Evolutionary conservation across 1,140 invertebrate species (phyloP).

Genomic region (Drosophila arawakana): DNA sequence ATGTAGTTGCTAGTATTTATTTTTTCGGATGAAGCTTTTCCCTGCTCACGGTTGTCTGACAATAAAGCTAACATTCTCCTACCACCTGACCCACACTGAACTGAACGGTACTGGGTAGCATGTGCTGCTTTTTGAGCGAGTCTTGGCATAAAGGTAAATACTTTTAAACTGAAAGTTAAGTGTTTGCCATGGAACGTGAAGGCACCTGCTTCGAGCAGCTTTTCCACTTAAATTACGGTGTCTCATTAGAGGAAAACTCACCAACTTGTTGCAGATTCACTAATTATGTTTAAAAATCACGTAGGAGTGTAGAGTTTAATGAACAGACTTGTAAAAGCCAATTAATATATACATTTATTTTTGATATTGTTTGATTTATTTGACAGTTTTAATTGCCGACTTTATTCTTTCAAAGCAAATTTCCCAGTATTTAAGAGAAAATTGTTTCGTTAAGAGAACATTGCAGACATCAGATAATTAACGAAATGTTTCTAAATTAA

Average conservation of each 20-base stretch:
- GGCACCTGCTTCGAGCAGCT: not conserved
- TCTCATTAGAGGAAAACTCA: constrained; percentile 7
- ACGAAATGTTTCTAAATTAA: not conserved
- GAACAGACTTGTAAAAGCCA: constrained; percentile 3
- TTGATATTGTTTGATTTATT: not conserved
- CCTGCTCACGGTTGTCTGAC: not conserved
- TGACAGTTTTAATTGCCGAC: not conserved
- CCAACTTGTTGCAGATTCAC: constrained; percentile 31
- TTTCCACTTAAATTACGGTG: not conserved
- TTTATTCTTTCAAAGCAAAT: no score
- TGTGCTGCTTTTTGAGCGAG: constrained; percentile 4
- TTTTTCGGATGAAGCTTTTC: constrained; percentile 4
- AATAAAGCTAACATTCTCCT: constrained; percentile 19
- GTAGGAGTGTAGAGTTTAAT: constrained; percentile 5
- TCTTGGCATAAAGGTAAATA: constrained; percentile 12
- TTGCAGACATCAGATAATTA: not conserved
- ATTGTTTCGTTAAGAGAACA: not conserved
- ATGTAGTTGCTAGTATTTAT: constrained; percentile 9
- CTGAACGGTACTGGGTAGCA: not conserved
- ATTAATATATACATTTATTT: constrained; percentile 17
- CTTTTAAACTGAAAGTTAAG: constrained; percentile 16
- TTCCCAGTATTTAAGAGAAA: constrained; percentile 61
- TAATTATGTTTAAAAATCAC: constrained; percentile 35
- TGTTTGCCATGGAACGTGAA: constrained; percentile 6
- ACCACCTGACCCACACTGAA: not conserved